Evolutionary conservation across 2,797 vertebrate species (phyloP), one percentile per base, ranked within the genome.

Genomic region (Sebastes alutus): DNA sequence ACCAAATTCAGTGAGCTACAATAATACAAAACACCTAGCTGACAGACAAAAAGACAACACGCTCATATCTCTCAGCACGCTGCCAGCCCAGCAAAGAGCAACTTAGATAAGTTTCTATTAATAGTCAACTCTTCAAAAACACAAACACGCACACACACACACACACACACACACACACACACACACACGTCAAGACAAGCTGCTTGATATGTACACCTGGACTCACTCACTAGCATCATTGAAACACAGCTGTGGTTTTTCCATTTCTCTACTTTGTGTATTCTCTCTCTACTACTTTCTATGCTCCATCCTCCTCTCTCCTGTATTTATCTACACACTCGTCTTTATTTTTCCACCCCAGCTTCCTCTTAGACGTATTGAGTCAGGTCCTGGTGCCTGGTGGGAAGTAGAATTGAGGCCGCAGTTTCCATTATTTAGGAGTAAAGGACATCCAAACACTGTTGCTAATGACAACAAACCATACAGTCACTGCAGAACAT

Each of bases 401-500:
- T 73, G 83, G 79, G 76, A 83, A 87, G 68, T 10, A 74, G 18
- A 32, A 88, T 78, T 81, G 83, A 80, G 86, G 91, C 84, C 89
- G 87, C 33, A 68, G 76, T 90, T 91, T 93, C 87, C 85, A 92
- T 91, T 88, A 88, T 90, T 83, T 60, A 85, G 77, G 32, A 70
- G 73, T 30, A 49, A 78, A 82, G 59, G 74, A 74, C 55, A 56
- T 72, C 72, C 75, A 83, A 88, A 88, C 75, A 80, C 70, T 80
- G 93, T 93, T 89, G 84, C 89, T 83, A 82, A 72, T 83, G 86
- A 85, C 85, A 89, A 89, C 92, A 81, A 85, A 77, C 7, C 38
- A 64, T 68, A 70, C 55, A 64, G 61, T 80, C 49, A 29, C 23
- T 58, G 33, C 49, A 75, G 84, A 86, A 84, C 22, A 67, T 23